A percentile compares a stretch with the other conserved stretches of the same genome.
Conservation (phyloP, 1,140 invertebrate genomes). For the Drosophila athabasca region DNA sequence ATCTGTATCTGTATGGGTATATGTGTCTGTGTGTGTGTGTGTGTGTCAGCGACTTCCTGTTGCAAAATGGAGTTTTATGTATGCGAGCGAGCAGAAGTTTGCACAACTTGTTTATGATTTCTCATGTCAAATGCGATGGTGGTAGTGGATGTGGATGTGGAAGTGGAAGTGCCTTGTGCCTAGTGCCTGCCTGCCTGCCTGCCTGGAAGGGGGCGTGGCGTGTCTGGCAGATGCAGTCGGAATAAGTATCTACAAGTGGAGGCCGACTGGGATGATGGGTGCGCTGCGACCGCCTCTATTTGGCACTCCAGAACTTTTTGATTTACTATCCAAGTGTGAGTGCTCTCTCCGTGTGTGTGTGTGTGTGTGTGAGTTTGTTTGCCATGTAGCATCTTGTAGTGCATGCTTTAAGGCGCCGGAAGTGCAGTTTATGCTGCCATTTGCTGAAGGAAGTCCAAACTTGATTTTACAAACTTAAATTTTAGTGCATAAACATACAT, state of each 20-base stretch:
- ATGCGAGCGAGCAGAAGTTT: slow-evolving; percentile 60
- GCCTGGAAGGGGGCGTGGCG: slow-evolving; percentile 31
- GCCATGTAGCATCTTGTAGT: slow-evolving; percentile 35
- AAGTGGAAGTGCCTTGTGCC: no score
- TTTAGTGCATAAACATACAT: neutral
- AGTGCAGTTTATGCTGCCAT: slow-evolving; percentile 56
- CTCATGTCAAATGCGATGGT: slow-evolving; percentile 74
- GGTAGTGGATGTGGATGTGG: slow-evolving; percentile 26
- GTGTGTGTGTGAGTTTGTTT: slow-evolving; percentile 10
- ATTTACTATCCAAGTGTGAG: slow-evolving; percentile 60
- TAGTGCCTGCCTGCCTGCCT: slow-evolving; percentile 6
- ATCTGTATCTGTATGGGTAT: slow-evolving; percentile 3
- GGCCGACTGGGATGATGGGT: slow-evolving; percentile 11
- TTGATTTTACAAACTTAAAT: neutral
- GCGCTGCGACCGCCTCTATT: slow-evolving; percentile 52
- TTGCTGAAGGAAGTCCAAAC: slow-evolving; percentile 32
- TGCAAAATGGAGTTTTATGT: slow-evolving; percentile 67
- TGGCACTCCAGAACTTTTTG: slow-evolving; percentile 72
- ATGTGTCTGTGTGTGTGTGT: slow-evolving; percentile 15
- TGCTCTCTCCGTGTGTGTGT: slow-evolving; percentile 4
- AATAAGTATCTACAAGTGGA: slow-evolving; percentile 69
- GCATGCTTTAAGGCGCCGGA: slow-evolving; percentile 55
- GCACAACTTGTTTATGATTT: slow-evolving; percentile 79
- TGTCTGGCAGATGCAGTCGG: slow-evolving; percentile 47
- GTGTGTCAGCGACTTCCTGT: slow-evolving; percentile 62